These are phyloP conservation scores for Empidonax alnorum DNA, from an alignment of 2,113 vertebrate genomes.

Conservation along the genomic window DNA sequence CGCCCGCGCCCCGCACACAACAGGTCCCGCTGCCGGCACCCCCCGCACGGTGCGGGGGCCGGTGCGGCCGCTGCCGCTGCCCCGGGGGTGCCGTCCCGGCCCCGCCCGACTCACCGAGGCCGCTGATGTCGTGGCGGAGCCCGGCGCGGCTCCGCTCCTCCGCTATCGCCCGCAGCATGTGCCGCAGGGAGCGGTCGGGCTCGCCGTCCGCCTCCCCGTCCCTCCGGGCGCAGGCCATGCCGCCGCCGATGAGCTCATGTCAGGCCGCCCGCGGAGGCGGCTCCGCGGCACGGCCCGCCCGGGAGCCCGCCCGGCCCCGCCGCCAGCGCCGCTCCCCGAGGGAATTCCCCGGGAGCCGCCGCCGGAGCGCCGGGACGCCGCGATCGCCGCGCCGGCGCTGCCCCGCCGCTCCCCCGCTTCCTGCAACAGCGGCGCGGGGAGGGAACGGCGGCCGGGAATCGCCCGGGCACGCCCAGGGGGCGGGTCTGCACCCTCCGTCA, in stretches of 20 bases:
- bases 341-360: background rate
- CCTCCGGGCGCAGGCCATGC: conserved; percentile 41
- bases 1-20: background rate
- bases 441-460: background rate
- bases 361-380: background rate
- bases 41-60: background rate
- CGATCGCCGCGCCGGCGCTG: rapidly evolving
- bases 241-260: conserved; percentile 48
- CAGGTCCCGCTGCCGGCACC: background rate
- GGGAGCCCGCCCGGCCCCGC: background rate
- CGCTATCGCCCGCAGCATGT: conserved; percentile 60
- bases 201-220: conserved; percentile 35
- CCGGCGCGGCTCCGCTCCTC: conserved; percentile 55
- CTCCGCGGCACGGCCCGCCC: background rate
- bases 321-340: background rate
- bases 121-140: conserved; percentile 50
- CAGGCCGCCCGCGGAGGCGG: conserved; percentile 35
- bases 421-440: background rate
- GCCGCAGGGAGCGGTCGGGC: conserved; percentile 47
- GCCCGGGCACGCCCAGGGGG: background rate
- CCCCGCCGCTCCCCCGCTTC: background rate
- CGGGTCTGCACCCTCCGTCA: background rate
- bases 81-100: background rate
- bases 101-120: conserved; percentile 38
- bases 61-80: background rate